phyloP scores from a whole-genome alignment of 2,113 vertebrate species.

The Bathybates hornii region DNA sequence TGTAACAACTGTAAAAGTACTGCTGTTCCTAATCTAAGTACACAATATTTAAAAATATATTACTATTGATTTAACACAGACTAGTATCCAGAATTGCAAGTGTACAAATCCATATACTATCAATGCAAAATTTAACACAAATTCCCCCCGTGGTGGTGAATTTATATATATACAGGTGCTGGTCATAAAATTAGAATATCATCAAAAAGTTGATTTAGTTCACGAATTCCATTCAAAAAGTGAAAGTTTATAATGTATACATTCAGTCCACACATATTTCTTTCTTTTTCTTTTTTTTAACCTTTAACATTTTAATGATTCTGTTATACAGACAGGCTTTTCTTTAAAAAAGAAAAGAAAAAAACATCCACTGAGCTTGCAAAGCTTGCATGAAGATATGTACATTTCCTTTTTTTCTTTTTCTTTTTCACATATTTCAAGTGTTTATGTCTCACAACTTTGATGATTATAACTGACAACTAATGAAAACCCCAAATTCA shows the following conservation, averaged over 20 bases:
- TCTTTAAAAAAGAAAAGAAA: background rate
- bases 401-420: background rate
- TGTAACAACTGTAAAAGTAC: background rate
- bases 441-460: background rate
- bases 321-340: conserved; percentile 8
- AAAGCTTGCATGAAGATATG: conserved; percentile 28
- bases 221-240: background rate
- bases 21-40: background rate
- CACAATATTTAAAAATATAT: background rate
- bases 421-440: rapidly evolving
- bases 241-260: background rate
- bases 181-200: background rate
- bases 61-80: background rate
- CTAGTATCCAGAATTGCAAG: background rate
- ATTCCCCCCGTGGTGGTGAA: background rate
- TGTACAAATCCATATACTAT: background rate
- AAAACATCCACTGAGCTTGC: background rate
- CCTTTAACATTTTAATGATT: conserved; percentile 36
- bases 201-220: background rate
- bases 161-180: background rate
- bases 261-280: background rate
- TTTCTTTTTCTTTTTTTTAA: background rate
- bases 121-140: background rate
- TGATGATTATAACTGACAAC: background rate
- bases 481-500: background rate